Percentiles rank a stretch among this genome's conserved stretches.
phyloP scores from a whole-genome alignment of 2,797 vertebrate genomes.

The Antennarius maculatus region DNA sequence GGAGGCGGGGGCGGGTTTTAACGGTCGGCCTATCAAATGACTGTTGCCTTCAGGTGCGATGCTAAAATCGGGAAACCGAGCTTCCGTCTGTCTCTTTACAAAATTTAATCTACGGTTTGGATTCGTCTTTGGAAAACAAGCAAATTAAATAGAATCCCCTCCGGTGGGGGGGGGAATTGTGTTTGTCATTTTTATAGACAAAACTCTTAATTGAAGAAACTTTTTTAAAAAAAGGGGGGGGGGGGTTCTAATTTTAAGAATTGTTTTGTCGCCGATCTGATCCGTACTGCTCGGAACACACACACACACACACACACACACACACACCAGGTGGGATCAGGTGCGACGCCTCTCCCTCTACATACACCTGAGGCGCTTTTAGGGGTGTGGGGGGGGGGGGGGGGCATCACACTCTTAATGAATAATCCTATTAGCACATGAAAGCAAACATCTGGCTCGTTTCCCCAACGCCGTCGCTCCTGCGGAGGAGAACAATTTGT shows the following conservation, averaged over 20 bases:
- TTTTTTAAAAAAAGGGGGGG: not conserved
- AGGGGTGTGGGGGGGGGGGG: not conserved
- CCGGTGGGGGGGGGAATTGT: not conserved
- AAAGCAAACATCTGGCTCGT: conserved; percentile 78
- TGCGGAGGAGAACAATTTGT: conserved; percentile 60
- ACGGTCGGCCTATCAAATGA: no score
- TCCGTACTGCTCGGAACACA: no score
- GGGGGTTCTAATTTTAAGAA: no score
- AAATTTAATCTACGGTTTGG: not conserved
- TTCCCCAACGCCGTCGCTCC: conserved; percentile 59
- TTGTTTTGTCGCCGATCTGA: not conserved
- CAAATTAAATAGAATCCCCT: not conserved
- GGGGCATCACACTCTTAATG: conserved; percentile 58
- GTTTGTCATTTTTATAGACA: not conserved
- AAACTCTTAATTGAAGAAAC: conserved; percentile 5
- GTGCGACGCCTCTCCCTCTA: conserved; percentile 31
- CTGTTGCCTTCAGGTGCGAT: no score
- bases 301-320: conserved; percentile 19
- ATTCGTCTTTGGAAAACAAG: not conserved
- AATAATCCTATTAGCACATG: conserved; percentile 81
- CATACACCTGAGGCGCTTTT: conserved; percentile 1
- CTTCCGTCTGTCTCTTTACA: not conserved
- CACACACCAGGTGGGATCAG: conserved; percentile 53
- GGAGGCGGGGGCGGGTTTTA: no score
- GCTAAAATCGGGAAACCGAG: no score